Evolutionary conservation across 2,888 invertebrate genomes (phyloP).

Genomic region (Hofmannophila pseudospretella): DNA sequence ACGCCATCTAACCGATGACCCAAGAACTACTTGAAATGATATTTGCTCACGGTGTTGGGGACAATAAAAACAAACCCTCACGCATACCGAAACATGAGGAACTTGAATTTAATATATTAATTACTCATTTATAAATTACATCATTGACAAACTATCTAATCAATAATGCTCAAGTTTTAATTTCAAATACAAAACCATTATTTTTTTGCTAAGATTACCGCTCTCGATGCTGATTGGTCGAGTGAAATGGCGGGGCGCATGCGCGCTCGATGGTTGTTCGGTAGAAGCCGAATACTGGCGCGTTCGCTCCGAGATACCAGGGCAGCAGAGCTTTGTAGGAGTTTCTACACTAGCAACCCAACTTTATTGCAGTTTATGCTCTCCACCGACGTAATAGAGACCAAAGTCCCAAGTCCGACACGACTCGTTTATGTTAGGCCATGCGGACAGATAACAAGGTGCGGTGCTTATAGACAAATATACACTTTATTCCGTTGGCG

Average conservation of each 20-base stretch:
- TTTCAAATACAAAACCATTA: slow-evolving; percentile 13
- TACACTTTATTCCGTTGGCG: slow-evolving; percentile 25
- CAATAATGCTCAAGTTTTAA: too few species aligned
- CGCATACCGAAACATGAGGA: too few species aligned
- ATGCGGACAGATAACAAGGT: slow-evolving; percentile 58
- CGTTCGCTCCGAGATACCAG: slow-evolving; percentile 73
- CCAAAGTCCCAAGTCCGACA: slow-evolving; percentile 19
- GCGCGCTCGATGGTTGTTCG: slow-evolving; percentile 64
- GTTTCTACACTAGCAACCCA: slow-evolving; percentile 34
- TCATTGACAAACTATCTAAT: too few species aligned
- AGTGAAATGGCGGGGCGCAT: slow-evolving; percentile 66
- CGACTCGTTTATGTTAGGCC: slow-evolving; percentile 40
- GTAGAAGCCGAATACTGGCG: slow-evolving; percentile 74
- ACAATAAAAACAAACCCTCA: not conserved
- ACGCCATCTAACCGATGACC: slow-evolving; percentile 61
- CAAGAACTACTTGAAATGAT: slow-evolving; percentile 44
- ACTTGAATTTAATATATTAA: too few species aligned
- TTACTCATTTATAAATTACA: too few species aligned
- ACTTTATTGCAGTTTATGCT: slow-evolving; percentile 23
- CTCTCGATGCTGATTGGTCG: slow-evolving; percentile 65
- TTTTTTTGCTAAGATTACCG: slow-evolving; percentile 33
- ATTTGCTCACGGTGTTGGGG: not conserved
- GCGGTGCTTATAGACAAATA: slow-evolving; percentile 25
- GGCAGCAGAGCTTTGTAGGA: slow-evolving; percentile 71
- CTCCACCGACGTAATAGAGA: slow-evolving; percentile 18